Conservation (phyloP, 1,140 invertebrate genomes). For the Anadara kagoshimensis region DNA sequence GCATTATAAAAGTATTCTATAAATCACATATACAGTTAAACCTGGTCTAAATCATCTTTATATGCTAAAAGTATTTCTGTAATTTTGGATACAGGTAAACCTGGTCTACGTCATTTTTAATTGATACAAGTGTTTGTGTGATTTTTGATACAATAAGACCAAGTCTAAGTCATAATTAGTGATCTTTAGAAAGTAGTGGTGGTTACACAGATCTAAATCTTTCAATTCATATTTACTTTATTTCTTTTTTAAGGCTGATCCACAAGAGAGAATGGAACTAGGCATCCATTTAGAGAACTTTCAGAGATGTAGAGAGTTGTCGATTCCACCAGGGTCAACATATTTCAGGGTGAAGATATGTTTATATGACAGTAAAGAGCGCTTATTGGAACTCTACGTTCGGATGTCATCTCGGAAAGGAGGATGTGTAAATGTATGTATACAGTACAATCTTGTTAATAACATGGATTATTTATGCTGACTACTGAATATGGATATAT, state of each 20-base stretch:
- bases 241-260: conserved; percentile 78
- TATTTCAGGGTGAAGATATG: conserved; percentile 74
- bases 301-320: conserved; percentile 80
- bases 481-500: too few species aligned
- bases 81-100: too few species aligned
- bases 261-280: conserved; percentile 82
- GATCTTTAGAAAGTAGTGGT: background rate
- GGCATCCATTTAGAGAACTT: conserved; percentile 89
- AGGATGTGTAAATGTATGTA: conserved; percentile 77
- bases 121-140: too few species aligned
- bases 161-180: too few species aligned
- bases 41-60: too few species aligned
- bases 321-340: conserved; percentile 73
- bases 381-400: conserved; percentile 85
- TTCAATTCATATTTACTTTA: conserved; percentile 11
- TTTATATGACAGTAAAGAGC: conserved; percentile 82
- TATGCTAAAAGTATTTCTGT: too few species aligned
- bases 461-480: too few species aligned
- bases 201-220: background rate
- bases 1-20: too few species aligned
- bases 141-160: too few species aligned
- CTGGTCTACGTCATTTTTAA: too few species aligned
- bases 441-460: background rate
- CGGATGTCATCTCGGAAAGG: conserved; percentile 76
- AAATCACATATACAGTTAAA: too few species aligned